Evolutionary conservation across 2,113 vertebrate genomes (phyloP), one percentile per base, ranked within the genome.

Genomic region (Raja brachyura): DNA sequence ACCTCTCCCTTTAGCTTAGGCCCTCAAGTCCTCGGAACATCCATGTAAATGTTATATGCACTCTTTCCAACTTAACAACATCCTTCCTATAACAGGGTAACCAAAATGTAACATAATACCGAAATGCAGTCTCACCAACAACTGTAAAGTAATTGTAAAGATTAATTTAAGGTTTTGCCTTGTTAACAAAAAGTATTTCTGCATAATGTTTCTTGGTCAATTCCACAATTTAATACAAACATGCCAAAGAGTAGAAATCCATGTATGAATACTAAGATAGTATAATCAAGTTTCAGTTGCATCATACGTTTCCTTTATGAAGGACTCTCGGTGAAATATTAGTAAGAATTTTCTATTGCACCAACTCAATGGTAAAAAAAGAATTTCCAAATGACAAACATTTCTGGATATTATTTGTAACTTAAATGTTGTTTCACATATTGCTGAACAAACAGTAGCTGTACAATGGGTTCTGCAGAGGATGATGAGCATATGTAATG

Each of bases 371-470:
- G 56, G 4, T 28, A 73, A 86, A 63, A n/a, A 18, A 14, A 92
- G 66, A 28, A 22, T 2, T 39, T 25, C 48, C 4, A 16, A 83
- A 56, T 20, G 25, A 22, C 18, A 83, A 56, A 5, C n/a, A 31
- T 31, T 74, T 77, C 25, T 31, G 11, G 4, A 25, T 73, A 54
- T 92, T 90, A 90, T 90, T 90, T 86, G 28, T 86, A 86, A 86
- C 83, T 63, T 61, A 70, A 28, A 56, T 92, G 66, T 13, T 33
- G 20, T 73, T 92, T 92, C 63, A 70, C 39, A 92, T 16, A 73
- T 92, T 54, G 88, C 31, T 92, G 66, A 54, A 73, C 54, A 68
- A 48, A 20, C 16, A 66, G 66, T n/a, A n/a, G n/a, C n/a, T n/a
- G n/a, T n/a, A n/a, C n/a, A n/a, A n/a, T n/a, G n/a, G n/a, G n/a